Evolutionary conservation across 2,113 vertebrate genomes (phyloP).

Genomic region (Alectura lathami): DNA sequence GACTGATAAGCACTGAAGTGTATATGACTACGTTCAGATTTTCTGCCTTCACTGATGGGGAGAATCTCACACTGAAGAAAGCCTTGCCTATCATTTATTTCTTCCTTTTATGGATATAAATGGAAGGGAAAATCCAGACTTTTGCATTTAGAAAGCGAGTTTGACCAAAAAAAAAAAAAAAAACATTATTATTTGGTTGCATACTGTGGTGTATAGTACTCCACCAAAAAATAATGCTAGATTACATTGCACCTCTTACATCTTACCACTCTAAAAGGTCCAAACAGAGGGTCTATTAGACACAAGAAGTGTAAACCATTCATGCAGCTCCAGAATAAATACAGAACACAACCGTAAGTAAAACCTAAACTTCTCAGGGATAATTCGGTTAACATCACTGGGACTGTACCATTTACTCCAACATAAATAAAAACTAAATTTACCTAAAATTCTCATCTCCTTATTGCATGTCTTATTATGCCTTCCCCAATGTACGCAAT

Average conservation of each 20-base stretch:
- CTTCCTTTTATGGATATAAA: background rate
- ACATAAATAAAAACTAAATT: background rate
- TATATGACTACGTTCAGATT: background rate
- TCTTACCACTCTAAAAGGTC: background rate
- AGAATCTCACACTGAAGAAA: background rate
- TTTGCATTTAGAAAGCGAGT: background rate
- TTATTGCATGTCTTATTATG: background rate
- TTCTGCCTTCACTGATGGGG: background rate
- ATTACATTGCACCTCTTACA: background rate
- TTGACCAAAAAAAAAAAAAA: no score
- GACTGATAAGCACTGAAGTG: background rate
- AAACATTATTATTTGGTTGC: background rate
- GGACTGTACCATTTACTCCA: background rate
- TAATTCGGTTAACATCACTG: background rate
- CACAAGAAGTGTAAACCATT: background rate
- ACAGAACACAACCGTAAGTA: background rate
- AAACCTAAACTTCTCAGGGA: background rate
- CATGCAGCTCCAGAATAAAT: background rate
- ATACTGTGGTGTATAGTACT: background rate
- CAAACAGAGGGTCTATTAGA: background rate
- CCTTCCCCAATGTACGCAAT: background rate
- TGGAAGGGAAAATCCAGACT: background rate
- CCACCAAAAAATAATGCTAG: background rate
- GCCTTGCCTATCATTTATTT: fast-evolving
- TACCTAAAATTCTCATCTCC: background rate